A percentile compares a stretch with the other conserved stretches of the same genome.
Conservation (phyloP, 1,140 invertebrate genomes). For the Aphidius gifuensis region DNA sequence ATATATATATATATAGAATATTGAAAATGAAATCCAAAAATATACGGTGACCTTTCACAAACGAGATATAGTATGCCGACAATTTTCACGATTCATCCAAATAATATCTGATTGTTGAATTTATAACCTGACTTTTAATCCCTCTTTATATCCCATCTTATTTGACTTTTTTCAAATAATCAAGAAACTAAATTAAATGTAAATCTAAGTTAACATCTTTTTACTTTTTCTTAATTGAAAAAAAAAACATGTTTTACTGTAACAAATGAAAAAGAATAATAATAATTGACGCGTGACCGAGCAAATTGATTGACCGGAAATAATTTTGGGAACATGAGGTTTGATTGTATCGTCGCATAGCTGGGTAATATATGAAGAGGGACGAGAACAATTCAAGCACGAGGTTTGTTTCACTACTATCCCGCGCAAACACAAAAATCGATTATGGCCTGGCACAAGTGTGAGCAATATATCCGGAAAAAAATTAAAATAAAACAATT, state of each 20-base stretch:
- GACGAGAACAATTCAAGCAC: background rate
- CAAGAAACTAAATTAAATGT: background rate
- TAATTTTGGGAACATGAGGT: conserved; percentile 9
- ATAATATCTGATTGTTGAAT: conserved; percentile 9
- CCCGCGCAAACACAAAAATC: conserved; percentile 13
- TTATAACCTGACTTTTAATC: conserved; percentile 3
- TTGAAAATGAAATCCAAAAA: conserved; percentile 14
- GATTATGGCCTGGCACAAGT: conserved; percentile 1
- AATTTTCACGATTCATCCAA: background rate
- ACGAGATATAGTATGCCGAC: background rate
- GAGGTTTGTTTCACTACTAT: background rate
- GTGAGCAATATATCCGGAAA: background rate
- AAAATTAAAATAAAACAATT: background rate
- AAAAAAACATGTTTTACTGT: background rate
- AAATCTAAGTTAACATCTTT: background rate
- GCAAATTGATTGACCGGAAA: conserved; percentile 9
- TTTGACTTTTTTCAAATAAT: too few species aligned
- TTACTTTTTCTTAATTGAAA: background rate
- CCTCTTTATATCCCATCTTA: background rate
- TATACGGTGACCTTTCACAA: conserved; percentile 24
- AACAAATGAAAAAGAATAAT: too few species aligned
- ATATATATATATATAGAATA: too few species aligned
- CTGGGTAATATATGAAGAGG: background rate
- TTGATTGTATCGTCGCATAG: conserved; percentile 1
- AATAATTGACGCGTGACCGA: background rate